Conservation (phyloP, 2,113 vertebrate genomes). For the Tympanuchus pallidicinctus region DNA sequence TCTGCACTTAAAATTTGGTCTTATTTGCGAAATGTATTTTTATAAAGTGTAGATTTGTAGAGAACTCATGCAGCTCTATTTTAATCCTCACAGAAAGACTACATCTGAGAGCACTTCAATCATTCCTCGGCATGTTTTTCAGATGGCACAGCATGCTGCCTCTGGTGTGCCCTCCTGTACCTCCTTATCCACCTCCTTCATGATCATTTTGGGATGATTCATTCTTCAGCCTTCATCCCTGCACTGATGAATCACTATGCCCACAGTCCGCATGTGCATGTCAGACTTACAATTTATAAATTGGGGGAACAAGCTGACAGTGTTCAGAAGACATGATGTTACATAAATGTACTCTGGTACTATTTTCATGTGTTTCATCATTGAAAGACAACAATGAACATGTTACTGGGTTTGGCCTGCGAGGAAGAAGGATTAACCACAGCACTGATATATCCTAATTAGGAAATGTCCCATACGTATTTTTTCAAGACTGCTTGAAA, state of each 20-base stretch:
- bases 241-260: conserved; percentile 31
- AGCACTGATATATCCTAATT: neutral
- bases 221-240: conserved; percentile 31
- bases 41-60: neutral
- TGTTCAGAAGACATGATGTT: conserved; percentile 42
- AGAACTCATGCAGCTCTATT: neutral
- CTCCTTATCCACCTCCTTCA: conserved; percentile 18
- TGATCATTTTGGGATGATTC: conserved; percentile 55
- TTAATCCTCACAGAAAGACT: neutral
- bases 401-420: neutral
- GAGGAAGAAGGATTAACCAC: neutral
- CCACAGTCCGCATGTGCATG: conserved; percentile 42
- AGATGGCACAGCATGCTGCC: neutral
- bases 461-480: rapidly evolving
- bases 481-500: neutral
- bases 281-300: conserved; percentile 25
- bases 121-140: conserved; percentile 10
- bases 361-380: conserved; percentile 39
- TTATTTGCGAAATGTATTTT: neutral
- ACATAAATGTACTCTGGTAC: conserved; percentile 53
- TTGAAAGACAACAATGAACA: conserved; percentile 12
- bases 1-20: neutral
- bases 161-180: conserved; percentile 17
- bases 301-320: conserved; percentile 9
- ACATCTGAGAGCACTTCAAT: neutral